A percentile compares a stretch with the other conserved stretches of the same genome.
phyloP scores from a whole-genome alignment of 2,113 vertebrate species.

The Lepus americanus region DNA sequence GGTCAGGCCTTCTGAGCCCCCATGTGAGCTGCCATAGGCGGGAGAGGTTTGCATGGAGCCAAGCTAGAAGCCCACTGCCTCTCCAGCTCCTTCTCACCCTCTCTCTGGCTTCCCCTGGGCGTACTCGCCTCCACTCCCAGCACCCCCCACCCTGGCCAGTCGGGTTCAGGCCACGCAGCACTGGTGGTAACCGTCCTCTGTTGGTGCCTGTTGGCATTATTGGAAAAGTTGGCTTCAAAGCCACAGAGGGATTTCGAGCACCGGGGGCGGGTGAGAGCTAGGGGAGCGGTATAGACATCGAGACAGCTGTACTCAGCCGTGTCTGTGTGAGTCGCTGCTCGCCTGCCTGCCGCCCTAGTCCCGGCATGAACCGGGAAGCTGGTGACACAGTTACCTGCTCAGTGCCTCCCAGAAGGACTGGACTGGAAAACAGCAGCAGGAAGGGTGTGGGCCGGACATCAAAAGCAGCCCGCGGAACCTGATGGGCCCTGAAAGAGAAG shows the following conservation, averaged over 20 bases:
- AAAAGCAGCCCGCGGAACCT: background rate
- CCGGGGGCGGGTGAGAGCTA: background rate
- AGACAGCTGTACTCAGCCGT: conserved; percentile 28
- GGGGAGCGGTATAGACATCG: conserved; percentile 47
- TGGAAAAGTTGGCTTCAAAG: conserved; percentile 6
- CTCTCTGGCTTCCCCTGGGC: background rate
- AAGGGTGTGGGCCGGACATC: background rate
- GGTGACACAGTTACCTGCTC: conserved; percentile 17
- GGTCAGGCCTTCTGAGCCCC: background rate
- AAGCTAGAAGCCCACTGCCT: background rate
- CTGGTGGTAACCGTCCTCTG: background rate
- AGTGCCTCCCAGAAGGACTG: background rate
- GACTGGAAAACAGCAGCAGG: background rate
- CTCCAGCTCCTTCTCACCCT: background rate
- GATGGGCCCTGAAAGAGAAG: background rate
- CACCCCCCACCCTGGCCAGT: background rate
- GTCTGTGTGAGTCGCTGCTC: conserved; percentile 53
- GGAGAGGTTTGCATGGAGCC: background rate
- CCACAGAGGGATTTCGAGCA: conserved; percentile 14
- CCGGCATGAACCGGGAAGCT: background rate
- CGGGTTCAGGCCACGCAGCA: background rate
- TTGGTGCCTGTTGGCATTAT: background rate
- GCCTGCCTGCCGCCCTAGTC: conserved; percentile 30
- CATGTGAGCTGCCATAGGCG: background rate
- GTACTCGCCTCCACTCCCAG: background rate